Evolutionary conservation across 2,113 vertebrate genomes (phyloP), one percentile per base, ranked within the genome.

Genomic region (Orthonyx spaldingii): DNA sequence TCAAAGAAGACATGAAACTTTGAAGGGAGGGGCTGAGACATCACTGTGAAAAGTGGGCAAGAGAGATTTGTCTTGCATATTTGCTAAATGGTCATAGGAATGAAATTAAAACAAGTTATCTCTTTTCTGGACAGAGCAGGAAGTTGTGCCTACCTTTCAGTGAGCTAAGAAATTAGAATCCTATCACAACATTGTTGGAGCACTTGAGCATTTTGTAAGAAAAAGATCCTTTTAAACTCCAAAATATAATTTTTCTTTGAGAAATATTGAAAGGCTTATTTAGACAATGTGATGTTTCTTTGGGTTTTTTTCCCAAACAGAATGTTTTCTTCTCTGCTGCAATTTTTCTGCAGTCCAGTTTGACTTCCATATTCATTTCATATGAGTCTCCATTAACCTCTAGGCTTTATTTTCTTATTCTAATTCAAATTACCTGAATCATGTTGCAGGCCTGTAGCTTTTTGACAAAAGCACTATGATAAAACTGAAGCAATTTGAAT

Each of bases 1-100:
- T 84, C 80, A 89, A 84, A 96, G 60, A 44, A 75, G 35, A 88
- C 8, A 6, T 26, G 16, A 78, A 81, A 84, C 63, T 89, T 71
- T 21, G 49, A 91, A 68, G 35, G 22, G 4, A 24, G 41, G 10
- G 11, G 11, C 11, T 0, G 4, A 84, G n/a, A 69, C 11, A 56
- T 41, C 35, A 18, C 11, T 72, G 7, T 41, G 55, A 77, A 71
- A 87, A 13, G 35, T 84, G 47, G 20, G 19, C 15, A 84, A 81
- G 52, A 60, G 10, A 27, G 35, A 44, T 41, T 90, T 66, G 56
- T 71, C 35, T 61, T 61, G n/a, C 42, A 41, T 69, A 35, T 84
- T 74, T 86, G 21, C 42, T 81, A 56, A 81, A 39, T 11, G 13
- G 33, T 49, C 22, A 64, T 14, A 11, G 22, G 39, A 61, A 84